Conservation (phyloP, 1,140 invertebrate genomes). For the Psilanteris sp. region DNA sequence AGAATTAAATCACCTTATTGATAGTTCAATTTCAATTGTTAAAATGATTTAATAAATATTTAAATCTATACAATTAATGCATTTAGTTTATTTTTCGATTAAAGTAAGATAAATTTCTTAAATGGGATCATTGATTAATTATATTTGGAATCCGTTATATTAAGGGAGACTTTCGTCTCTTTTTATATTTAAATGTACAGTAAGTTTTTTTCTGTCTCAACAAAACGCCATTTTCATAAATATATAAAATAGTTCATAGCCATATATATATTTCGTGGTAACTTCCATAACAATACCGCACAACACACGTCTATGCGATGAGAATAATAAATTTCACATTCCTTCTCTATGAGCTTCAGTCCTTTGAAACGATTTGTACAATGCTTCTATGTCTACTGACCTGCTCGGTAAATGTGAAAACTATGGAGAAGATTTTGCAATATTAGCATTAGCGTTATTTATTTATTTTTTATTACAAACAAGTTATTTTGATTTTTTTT, state of each 20-base stretch:
- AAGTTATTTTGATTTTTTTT: neutral
- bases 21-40: no score
- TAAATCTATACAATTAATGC: no score
- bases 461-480: neutral
- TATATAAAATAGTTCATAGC: constrained; percentile 52
- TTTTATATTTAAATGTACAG: constrained; percentile 29
- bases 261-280: constrained; percentile 13
- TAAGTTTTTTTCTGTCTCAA: constrained; percentile 26
- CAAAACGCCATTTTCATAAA: constrained; percentile 40
- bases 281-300: constrained; percentile 46
- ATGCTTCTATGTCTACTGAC: constrained; percentile 31
- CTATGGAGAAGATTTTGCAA: constrained; percentile 48
- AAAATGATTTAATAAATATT: no score
- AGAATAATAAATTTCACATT: constrained; percentile 71
- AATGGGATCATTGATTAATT: constrained; percentile 13
- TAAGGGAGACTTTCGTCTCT: constrained; percentile 17
- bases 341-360: constrained; percentile 64
- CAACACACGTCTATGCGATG: constrained; percentile 62
- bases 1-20: no score
- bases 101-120: no score
- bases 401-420: constrained; percentile 53
- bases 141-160: constrained; percentile 15
- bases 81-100: no score
- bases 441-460: constrained; percentile 37
- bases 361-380: constrained; percentile 67